Evolutionary conservation across 1,140 invertebrate genomes (phyloP), one percentile per base, ranked within the genome.

Genomic region (Trachymyrmex cornetzi): DNA sequence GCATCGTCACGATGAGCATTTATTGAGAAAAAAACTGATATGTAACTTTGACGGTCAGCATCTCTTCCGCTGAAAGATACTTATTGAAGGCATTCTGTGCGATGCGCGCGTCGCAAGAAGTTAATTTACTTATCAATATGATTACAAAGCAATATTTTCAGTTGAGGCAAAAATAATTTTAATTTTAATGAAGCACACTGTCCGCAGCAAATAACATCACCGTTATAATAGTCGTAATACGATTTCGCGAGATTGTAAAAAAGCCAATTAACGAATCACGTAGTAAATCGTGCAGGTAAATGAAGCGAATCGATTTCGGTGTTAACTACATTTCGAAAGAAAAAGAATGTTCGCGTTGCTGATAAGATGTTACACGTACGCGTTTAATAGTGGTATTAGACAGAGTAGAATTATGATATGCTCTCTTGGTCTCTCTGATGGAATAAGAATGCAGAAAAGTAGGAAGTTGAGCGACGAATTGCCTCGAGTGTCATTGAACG

Each of bases 381-480:
- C 22, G 4, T 24, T 81, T 81, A 71, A 44, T 19, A 59, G 27
- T 14, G 27, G 22, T 66, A 16, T 34, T 50, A 30, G 22, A 64
- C 27, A 38, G 22, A 71, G 11, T 24, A 11, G 22, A 24, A 55
- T 38, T 67, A 69, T 19, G n/a, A 67, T 67, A 12, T 11, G 38
- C 30, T 34, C 16, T 71, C 24, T 14, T n/a, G 30, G 7, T 38
- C 5, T 63, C 1, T 38, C 30, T 50, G 14, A 34, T 14, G 1
- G 22, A 66, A 57, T 12, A 27, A 66, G 44, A 34, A 74, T n/a
- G n/a, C 30, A 48, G 12, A 19, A 69, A 66, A 67, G 12, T 53
- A 22, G 50, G 27, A 87, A 87, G 44, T 55, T 48, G 22, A 67
- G 19, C 86, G 87, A 91, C 90, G 87, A 92, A 92, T 91, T 89